phyloP scores from a whole-genome alignment of 2,797 vertebrate species.

The Dicrostonyx torquatus region DNA sequence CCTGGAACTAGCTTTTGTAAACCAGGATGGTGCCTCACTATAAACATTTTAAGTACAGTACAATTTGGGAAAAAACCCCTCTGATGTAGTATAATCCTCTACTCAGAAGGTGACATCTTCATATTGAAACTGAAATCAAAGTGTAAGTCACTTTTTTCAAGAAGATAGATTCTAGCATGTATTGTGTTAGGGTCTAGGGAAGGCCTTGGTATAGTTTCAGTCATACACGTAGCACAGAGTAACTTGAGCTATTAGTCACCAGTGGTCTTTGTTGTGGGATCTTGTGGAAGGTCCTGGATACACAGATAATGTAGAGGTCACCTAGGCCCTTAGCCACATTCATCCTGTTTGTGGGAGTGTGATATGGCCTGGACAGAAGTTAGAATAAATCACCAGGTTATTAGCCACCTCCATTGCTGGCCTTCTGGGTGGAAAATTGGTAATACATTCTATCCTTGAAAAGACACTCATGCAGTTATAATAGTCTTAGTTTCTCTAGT shows the following conservation, averaged over 20 bases:
- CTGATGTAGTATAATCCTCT: neutral
- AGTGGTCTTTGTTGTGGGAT: neutral
- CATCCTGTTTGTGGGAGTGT: neutral
- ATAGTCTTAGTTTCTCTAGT: no score
- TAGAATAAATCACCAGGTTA: no score
- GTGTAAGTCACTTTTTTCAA: neutral
- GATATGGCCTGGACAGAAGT: neutral
- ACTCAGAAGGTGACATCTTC: neutral
- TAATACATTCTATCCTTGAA: no score
- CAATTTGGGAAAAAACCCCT: neutral
- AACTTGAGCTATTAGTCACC: neutral
- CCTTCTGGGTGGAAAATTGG: no score
- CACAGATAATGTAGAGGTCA: neutral
- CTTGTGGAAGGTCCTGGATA: neutral
- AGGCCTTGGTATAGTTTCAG: neutral
- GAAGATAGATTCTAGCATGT: neutral
- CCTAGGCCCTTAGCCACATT: neutral
- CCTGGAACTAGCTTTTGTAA: no score
- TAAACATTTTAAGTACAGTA: neutral
- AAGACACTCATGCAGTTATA: no score
- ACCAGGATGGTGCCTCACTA: no score
- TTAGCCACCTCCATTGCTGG: no score
- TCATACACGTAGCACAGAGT: neutral
- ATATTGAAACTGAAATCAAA: neutral
- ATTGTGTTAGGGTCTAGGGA: neutral